Percentiles rank a stretch among this genome's conserved stretches.
Conservation (phyloP, 2,888 invertebrate genomes). For the Caenorhabditis wallacei region DNA sequence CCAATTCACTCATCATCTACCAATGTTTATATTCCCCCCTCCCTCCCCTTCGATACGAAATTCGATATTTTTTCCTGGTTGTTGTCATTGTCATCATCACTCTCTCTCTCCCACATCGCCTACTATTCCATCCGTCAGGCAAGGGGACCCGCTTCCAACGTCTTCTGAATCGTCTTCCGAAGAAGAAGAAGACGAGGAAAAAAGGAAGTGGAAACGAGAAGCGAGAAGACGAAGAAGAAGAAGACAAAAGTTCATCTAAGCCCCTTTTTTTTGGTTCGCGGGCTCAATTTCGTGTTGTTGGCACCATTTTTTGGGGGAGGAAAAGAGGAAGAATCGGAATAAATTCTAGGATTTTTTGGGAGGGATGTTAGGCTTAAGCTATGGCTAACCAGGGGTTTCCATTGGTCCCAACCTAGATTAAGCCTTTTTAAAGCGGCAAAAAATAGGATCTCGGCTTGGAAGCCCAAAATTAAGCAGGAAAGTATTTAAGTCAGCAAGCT, state of each 20-base stretch:
- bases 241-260: conserved; percentile 53
- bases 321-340: not conserved
- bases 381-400: no score
- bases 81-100: conserved; percentile 27
- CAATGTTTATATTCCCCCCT: conserved; percentile 34
- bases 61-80: conserved; percentile 51
- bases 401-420: no score
- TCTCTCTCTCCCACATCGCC: conserved; percentile 1
- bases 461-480: no score
- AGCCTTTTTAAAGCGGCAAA: no score
- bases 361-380: no score
- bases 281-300: conserved; percentile 41
- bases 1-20: not conserved
- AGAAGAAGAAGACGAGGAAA: not conserved
- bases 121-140: conserved; percentile 2
- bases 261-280: not conserved
- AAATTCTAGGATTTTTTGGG: no score
- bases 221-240: conserved; percentile 1
- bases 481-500: no score
- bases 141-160: conserved; percentile 5
- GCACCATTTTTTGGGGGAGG: conserved; percentile 6
- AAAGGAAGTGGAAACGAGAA: conserved; percentile 15
- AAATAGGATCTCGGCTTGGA: no score
- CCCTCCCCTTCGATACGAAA: conserved; percentile 20
- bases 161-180: conserved; percentile 39